phyloP scores from a whole-genome alignment of 2,888 invertebrate species.

The Cerastoderma edule region DNA sequence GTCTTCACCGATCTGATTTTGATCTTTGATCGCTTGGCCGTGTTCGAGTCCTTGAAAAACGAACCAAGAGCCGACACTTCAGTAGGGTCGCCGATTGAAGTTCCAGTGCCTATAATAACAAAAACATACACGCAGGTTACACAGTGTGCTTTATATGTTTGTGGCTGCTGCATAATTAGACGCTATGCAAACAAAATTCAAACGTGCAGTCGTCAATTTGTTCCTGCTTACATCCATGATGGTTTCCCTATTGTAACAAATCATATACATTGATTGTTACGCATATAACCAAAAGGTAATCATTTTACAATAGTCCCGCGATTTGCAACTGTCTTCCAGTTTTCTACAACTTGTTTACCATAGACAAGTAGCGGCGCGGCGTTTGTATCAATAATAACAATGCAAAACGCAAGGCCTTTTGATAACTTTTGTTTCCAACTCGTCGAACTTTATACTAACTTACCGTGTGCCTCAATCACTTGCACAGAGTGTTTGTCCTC shows the following conservation, averaged over 20 bases:
- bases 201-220: background rate
- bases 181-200: background rate
- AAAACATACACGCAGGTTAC: background rate
- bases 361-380: no score
- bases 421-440: background rate
- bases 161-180: background rate
- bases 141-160: background rate
- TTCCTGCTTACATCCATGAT: no score
- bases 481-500: conserved; percentile 35
- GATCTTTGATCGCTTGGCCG: background rate
- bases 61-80: conserved; percentile 61
- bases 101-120: conserved; percentile 67
- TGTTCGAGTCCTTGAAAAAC: background rate
- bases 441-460: background rate
- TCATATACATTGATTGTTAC: no score
- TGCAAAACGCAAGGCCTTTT: background rate
- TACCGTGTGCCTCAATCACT: conserved; percentile 55
- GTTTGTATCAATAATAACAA: no score
- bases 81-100: conserved; percentile 68
- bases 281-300: no score
- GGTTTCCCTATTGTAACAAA: no score
- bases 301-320: no score
- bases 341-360: no score
- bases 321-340: no score
- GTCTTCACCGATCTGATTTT: background rate